Base-by-base conservation (phyloP, 2,797 vertebrate species). In the Fundulus diaphanus region DNA sequence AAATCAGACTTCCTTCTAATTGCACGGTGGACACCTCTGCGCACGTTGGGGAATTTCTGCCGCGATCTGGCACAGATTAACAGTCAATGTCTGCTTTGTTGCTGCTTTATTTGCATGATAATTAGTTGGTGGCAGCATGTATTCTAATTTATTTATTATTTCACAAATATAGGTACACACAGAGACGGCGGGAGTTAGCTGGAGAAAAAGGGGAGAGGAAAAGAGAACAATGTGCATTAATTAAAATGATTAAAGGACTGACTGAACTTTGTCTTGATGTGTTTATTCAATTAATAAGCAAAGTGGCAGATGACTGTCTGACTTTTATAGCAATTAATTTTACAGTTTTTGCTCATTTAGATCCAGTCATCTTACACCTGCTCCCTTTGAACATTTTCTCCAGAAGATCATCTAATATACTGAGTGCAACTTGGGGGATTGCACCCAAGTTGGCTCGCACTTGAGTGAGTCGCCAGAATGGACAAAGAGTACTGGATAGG, bases 271-370 rank as follows among this genome's bases (percentile, higher is more conserved):
- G 92, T 92, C 95, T 96, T 95, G 94, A 96, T 95, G 93, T 96
- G 94, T 96, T 97, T 96, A 96, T 97, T 96, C 94, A 96, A 96
- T 96, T 96, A 97, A 95, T 92, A 93, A 94, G 92, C 90, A 95
- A 93, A 91, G 89, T 95, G 95, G 94, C 94, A 94, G 93, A 93
- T 92, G 91, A 89, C 90, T 94, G 92, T 93, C 89, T 90, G 86
- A 91, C 83, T 94, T 90, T 92, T 85, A 90, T 84, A 89, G 82
- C 85, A 54, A 89, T 86, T 90, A 84, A 92, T 84, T 91, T 82
- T 87, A 82, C 75, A 75, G 48, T 88, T 91, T 90, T 86, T 12
- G 46, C 84, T 87, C 35, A 90, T 89, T 90, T 90, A 75, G 80
- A 74, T 76, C 80, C 84, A 84, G 91, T 91, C 72, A 90, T 90